Evolutionary conservation across 2,113 vertebrate genomes (phyloP).

Genomic region (Bagarius yarrelli): DNA sequence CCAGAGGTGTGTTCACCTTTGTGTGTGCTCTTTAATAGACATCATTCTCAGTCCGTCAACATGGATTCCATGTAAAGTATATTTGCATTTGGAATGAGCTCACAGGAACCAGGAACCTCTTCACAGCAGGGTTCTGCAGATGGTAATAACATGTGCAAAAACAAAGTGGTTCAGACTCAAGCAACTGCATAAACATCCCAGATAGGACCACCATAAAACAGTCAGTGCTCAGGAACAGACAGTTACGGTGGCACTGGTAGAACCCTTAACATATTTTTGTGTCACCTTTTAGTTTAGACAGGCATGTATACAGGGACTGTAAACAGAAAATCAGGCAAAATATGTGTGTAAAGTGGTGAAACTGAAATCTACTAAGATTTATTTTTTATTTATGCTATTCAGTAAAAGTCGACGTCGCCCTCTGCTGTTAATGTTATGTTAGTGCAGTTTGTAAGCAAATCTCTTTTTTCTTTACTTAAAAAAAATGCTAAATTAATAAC

Average conservation of each 20-base stretch:
- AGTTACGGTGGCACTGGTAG: neutral
- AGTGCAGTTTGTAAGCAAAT: neutral
- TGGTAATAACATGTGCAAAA: neutral
- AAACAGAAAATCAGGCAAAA: neutral
- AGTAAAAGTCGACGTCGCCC: conserved; percentile 22
- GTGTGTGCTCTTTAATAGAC: neutral
- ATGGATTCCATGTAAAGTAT: neutral
- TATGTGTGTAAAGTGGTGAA: too few species aligned
- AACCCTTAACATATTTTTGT: neutral
- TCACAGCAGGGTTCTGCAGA: neutral
- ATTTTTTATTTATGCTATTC: too few species aligned
- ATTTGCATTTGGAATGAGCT: conserved; percentile 2
- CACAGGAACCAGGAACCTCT: too few species aligned
- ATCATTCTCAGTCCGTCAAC: neutral
- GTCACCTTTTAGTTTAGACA: neutral
- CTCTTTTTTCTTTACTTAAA: neutral
- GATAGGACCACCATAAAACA: neutral
- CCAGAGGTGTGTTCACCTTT: neutral
- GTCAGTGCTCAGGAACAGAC: neutral
- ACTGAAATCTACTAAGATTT: neutral
- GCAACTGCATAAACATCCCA: neutral
- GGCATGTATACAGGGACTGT: neutral
- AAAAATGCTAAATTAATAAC: too few species aligned
- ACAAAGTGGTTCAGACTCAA: neutral
- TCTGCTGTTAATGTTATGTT: conserved; percentile 34